Conservation (phyloP, 2,113 vertebrate genomes). For the Papio anubis region DNA sequence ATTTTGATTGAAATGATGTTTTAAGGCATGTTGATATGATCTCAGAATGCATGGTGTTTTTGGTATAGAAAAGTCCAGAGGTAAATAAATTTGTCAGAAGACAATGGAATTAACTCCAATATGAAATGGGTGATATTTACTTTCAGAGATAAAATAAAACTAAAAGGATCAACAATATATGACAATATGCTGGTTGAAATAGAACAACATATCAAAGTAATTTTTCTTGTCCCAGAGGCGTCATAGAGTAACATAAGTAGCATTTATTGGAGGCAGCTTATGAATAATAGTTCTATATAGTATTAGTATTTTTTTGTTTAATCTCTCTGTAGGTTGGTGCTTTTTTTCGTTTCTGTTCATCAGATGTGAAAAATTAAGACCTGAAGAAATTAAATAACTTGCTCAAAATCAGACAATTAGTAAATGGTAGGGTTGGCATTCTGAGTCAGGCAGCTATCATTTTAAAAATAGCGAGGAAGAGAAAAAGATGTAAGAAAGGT, state of each 20-base stretch:
- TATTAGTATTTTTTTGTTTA: background rate
- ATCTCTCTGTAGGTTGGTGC: background rate
- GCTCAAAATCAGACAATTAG: background rate
- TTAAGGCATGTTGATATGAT: background rate
- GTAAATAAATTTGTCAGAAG: slow-evolving; percentile 2
- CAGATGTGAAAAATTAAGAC: background rate
- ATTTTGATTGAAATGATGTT: background rate
- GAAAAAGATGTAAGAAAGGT: background rate
- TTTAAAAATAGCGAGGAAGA: background rate
- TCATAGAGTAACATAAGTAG: background rate
- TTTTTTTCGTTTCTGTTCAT: background rate
- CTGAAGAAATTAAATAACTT: slow-evolving; percentile 22
- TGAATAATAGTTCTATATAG: background rate
- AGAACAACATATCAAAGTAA: background rate
- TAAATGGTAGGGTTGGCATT: background rate
- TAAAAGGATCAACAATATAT: background rate
- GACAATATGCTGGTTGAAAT: background rate
- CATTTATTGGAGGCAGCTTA: background rate
- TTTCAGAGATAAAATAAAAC: background rate
- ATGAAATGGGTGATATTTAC: background rate
- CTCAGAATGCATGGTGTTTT: background rate
- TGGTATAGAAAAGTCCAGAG: background rate
- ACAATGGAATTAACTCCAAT: background rate
- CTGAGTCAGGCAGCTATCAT: background rate
- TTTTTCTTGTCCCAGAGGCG: background rate